Base-by-base conservation (phyloP, 2,797 vertebrate genomes). In the Aulostomus chinensis region DNA sequence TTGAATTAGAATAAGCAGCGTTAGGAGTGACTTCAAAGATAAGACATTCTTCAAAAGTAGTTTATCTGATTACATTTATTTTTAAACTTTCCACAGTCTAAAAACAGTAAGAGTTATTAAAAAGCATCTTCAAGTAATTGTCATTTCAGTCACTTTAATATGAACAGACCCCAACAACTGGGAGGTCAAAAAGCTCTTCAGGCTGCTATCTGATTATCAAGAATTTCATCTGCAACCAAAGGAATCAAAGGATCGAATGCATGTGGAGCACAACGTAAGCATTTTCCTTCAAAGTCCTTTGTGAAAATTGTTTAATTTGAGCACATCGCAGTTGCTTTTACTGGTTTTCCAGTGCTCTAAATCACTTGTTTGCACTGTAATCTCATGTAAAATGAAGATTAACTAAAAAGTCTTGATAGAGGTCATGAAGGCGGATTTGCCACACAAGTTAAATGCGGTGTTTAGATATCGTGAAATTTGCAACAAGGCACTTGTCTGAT, bases 401-500 rank as follows among this genome's bases (percentile, higher is more conserved):
- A n/a, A n/a, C n/a, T n/a, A n/a, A n/a, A n/a, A n/a, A n/a, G n/a
- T n/a, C n/a, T n/a, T n/a, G n/a, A n/a, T n/a, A n/a, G n/a, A n/a
- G n/a, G n/a, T n/a, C n/a, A n/a, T n/a, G n/a, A n/a, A 25, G 4
- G 6, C 4, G 24, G 6, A 7, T 73, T 51, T 73, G 46, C 57
- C 40, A 58, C 33, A 51, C 28, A 51, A 77, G 58, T 70, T 59
- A 59, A 68, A 84, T 70, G n/a, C n/a, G n/a, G n/a, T n/a, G n/a
- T n/a, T n/a, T n/a, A n/a, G n/a, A n/a, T n/a, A n/a, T n/a, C n/a
- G n/a, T n/a, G 58, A 75, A 83, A 83, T 78, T 84, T 76, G 49
- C 51, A 58, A 79, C 76, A 73, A 74, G 71, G 66, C 73, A 63
- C 64, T 54, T 64, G 70, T 79, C 63, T 80, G 65, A 75, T 73